Evolutionary conservation across 2,113 vertebrate genomes (phyloP).

Genomic region (Philantomba maxwellii): DNA sequence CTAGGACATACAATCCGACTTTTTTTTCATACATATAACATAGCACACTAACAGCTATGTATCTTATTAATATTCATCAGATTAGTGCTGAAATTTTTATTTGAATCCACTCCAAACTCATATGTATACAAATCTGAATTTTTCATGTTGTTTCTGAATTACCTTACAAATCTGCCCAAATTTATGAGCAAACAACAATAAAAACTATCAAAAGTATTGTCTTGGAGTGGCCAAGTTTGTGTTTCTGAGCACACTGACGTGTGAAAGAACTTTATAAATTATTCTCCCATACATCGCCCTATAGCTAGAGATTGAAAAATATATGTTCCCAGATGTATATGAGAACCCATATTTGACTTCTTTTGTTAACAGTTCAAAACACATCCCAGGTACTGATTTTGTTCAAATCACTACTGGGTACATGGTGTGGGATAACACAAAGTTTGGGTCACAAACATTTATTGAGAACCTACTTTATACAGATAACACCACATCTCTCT

Average conservation of each 20-base stretch:
- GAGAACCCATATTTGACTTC: neutral
- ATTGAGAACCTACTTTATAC: neutral
- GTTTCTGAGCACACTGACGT: neutral
- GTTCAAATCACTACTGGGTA: neutral
- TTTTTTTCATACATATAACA: neutral
- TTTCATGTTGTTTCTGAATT: neutral
- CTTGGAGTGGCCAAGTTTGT: neutral
- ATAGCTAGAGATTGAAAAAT: neutral
- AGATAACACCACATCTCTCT: neutral
- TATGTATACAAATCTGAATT: neutral
- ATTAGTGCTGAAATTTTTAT: neutral
- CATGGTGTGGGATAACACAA: neutral
- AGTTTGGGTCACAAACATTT: neutral
- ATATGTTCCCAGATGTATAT: neutral
- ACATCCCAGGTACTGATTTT: neutral
- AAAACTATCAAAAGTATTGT: neutral
- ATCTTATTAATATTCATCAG: conserved; percentile 18
- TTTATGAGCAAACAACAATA: neutral
- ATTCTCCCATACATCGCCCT: neutral
- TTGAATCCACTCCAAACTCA: neutral
- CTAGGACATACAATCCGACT: neutral
- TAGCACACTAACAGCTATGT: neutral
- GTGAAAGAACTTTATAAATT: neutral
- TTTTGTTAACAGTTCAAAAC: neutral
- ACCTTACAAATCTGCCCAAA: neutral